Percentiles rank a stretch among this genome's conserved stretches.
These are phyloP conservation scores for Sminthurides aquaticus DNA, from an alignment of 2,888 invertebrate species.

Conservation along the genomic window DNA sequence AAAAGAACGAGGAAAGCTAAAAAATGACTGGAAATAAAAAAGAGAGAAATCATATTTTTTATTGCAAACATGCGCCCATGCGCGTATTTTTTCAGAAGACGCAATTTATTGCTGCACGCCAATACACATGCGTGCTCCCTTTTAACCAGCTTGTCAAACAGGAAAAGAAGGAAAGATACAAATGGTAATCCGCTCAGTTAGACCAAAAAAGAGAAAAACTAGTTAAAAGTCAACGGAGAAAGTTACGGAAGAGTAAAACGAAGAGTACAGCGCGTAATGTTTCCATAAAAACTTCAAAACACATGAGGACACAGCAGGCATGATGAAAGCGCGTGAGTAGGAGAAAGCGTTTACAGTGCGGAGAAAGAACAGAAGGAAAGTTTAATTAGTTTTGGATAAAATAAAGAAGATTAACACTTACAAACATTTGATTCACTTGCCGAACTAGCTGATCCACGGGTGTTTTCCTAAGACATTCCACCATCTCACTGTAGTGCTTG, in stretches of 20 bases:
- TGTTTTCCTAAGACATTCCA: conserved; percentile 37
- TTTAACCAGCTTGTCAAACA: neutral
- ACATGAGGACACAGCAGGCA: too few species aligned
- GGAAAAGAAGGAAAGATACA: too few species aligned
- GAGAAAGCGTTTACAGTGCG: too few species aligned
- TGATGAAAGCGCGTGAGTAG: too few species aligned
- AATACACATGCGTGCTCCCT: neutral
- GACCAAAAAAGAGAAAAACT: too few species aligned
- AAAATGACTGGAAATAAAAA: conserved; percentile 38
- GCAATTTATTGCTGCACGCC: neutral
- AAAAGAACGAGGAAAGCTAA: conserved; percentile 45
- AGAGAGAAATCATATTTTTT: neutral
- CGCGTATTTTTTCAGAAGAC: neutral
- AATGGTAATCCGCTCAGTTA: too few species aligned
- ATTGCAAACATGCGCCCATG: neutral
- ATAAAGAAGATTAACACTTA: conserved; percentile 30
- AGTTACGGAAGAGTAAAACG: too few species aligned
- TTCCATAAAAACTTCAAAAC: too few species aligned
- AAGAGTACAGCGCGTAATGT: too few species aligned
- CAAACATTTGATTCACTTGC: conserved; percentile 43
- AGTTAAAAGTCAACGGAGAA: too few species aligned
- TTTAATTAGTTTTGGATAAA: too few species aligned
- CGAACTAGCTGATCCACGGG: conserved; percentile 35
- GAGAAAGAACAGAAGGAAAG: too few species aligned
- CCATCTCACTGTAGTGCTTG: conserved; percentile 34